These are phyloP conservation scores for Petrocephalus zakoni DNA, from an alignment of 2,113 vertebrate genomes.

Conservation along the genomic window DNA sequence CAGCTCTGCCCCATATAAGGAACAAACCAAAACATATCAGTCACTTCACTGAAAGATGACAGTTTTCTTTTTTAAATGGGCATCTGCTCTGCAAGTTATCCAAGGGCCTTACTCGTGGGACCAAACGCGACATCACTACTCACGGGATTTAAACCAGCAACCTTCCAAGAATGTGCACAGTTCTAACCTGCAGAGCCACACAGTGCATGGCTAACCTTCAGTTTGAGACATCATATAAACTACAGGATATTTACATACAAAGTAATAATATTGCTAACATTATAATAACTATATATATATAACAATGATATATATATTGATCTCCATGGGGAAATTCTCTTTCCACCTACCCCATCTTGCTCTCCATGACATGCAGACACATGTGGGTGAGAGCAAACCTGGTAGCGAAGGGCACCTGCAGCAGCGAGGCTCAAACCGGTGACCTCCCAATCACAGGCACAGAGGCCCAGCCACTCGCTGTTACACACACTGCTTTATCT, in stretches of 20 bases:
- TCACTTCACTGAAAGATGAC: not conserved
- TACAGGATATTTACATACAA: not conserved
- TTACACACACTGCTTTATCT: not conserved
- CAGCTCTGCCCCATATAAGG: not conserved
- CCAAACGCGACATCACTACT: not conserved
- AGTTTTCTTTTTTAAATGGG: not conserved
- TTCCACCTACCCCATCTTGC: not conserved
- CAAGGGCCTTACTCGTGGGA: not conserved
- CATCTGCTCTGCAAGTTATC: not conserved
- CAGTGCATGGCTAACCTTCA: not conserved
- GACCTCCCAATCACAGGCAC: not conserved
- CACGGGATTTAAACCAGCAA: not conserved
- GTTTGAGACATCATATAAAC: not conserved
- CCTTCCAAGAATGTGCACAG: not conserved
- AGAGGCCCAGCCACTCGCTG: not conserved
- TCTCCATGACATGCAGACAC: not conserved
- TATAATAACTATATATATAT: too few relatives aligned
- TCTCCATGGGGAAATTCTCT: not conserved
- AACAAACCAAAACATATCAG: not conserved
- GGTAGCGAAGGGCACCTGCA: not conserved
- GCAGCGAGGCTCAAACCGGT: not conserved
- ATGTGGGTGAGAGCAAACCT: not conserved
- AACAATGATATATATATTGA: not conserved
- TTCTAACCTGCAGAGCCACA: not conserved
- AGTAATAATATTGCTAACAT: too few relatives aligned